phyloP scores from a whole-genome alignment of 2,113 vertebrate species.

The Corythornis madagascariensis region DNA sequence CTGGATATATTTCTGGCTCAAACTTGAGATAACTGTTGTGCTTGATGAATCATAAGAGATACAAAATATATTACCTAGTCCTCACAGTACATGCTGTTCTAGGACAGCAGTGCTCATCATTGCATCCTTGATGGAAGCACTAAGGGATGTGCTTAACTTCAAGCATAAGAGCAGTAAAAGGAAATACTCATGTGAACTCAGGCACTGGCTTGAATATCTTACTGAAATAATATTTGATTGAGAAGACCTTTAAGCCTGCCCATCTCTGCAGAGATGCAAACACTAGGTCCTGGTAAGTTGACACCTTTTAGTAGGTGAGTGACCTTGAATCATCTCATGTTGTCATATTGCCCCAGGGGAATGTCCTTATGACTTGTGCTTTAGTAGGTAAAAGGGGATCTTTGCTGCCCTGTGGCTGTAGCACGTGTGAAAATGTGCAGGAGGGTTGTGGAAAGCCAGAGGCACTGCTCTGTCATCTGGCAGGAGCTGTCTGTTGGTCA shows the following conservation, averaged over 20 bases:
- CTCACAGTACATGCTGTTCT: neutral
- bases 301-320: neutral
- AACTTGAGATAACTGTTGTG: neutral
- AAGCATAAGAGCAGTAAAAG: neutral
- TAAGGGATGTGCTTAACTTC: neutral
- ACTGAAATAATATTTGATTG: neutral
- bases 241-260: neutral
- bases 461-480: neutral
- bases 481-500: neutral
- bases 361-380: neutral
- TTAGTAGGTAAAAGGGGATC: neutral
- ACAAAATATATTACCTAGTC: neutral
- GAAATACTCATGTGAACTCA: neutral
- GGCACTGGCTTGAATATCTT: neutral
- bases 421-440: neutral
- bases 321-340: neutral
- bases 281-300: fast-evolving
- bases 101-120: neutral
- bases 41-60: neutral
- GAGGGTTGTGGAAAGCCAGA: neutral
- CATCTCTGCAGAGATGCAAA: neutral
- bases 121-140: neutral
- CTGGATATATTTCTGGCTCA: neutral
- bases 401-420: neutral
- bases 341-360: fast-evolving